Percentiles rank a stretch among this genome's conserved stretches.
Conservation (phyloP, 2,113 vertebrate genomes). For the Talpa occidentalis region DNA sequence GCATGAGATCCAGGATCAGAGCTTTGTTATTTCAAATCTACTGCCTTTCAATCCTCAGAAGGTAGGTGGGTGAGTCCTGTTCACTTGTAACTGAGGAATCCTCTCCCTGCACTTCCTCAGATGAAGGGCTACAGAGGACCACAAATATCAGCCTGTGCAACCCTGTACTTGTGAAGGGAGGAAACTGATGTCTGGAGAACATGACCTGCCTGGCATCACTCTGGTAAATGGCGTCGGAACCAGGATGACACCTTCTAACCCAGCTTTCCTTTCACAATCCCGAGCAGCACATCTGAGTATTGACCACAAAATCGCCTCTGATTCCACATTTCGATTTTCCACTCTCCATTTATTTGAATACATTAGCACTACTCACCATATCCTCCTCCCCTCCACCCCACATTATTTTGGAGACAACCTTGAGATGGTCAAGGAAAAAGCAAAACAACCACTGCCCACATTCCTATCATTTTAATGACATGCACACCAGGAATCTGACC, state of each 20-base stretch:
- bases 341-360: background rate
- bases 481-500: background rate
- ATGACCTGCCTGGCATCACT: background rate
- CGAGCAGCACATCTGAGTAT: background rate
- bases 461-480: slow-evolving; percentile 25
- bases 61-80: background rate
- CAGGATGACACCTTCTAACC: background rate
- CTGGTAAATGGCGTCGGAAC: background rate
- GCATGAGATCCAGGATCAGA: background rate
- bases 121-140: background rate
- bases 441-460: background rate
- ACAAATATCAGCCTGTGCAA: background rate
- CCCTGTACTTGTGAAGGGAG: background rate
- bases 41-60: background rate
- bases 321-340: background rate
- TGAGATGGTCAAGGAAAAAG: background rate
- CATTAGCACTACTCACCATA: background rate
- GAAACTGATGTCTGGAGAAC: background rate
- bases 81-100: background rate
- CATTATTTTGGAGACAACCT: background rate
- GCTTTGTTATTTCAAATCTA: background rate
- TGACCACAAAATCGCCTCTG: background rate
- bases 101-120: background rate
- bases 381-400: background rate
- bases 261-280: background rate